Conservation (phyloP, 2,113 vertebrate species). For the Lucifuga dentata region DNA sequence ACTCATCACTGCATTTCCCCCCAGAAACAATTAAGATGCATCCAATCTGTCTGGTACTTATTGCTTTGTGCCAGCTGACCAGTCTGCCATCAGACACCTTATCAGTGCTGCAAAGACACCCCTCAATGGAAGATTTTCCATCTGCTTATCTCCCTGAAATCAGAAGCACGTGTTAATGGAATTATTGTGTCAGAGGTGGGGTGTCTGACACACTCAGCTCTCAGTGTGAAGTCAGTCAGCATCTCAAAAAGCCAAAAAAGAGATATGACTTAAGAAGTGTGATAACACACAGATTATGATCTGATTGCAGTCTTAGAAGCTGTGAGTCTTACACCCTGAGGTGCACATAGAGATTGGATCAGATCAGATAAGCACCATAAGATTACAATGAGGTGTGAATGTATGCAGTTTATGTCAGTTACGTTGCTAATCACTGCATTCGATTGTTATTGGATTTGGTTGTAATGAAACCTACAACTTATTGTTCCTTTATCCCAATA, state of each 20-base stretch:
- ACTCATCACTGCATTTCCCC: slow-evolving; percentile 11
- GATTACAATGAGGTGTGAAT: too few relatives aligned
- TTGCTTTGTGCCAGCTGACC: slow-evolving; percentile 44
- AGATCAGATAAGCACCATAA: slow-evolving; percentile 19
- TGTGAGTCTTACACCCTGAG: neutral
- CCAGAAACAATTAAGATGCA: slow-evolving; percentile 63
- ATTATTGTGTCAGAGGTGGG: slow-evolving; percentile 17
- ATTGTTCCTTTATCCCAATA: neutral
- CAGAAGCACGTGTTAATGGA: slow-evolving; percentile 15
- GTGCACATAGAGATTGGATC: slow-evolving; percentile 2
- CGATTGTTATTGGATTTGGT: neutral
- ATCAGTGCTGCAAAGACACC: slow-evolving; percentile 19
- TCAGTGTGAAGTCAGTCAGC: slow-evolving; percentile 8
- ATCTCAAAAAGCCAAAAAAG: slow-evolving; percentile 11
- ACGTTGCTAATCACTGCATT: neutral
- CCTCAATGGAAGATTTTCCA: slow-evolving; percentile 31
- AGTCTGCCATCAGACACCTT: slow-evolving; percentile 20
- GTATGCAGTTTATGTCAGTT: too few relatives aligned
- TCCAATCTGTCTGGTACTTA: slow-evolving; percentile 34
- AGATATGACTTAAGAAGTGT: slow-evolving; percentile 5
- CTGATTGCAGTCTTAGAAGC: neutral
- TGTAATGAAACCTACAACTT: neutral
- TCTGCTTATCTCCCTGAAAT: slow-evolving; percentile 38
- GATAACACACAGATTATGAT: slow-evolving; percentile 34
- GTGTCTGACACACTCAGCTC: neutral